Percentiles rank a stretch among this genome's conserved stretches.
Conservation (phyloP, 2,888 invertebrate genomes). For the Amphipyra tragopoginis region DNA sequence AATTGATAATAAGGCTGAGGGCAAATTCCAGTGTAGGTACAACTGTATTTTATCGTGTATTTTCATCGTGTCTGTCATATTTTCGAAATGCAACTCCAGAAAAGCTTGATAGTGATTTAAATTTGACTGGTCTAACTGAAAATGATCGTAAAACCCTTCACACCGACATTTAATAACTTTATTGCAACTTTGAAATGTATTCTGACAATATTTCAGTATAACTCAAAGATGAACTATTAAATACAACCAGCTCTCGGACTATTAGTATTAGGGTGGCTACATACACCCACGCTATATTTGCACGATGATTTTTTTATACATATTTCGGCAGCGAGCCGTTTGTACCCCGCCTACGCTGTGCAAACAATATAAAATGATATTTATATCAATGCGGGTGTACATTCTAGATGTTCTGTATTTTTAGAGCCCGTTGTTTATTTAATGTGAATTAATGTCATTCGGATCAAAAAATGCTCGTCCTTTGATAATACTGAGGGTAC, state of each 20-base stretch:
- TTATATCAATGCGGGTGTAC: slow-evolving; percentile 34
- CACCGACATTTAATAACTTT: too few relatives aligned
- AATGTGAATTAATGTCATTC: slow-evolving; percentile 16
- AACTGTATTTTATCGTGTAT: too few relatives aligned
- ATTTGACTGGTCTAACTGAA: too few relatives aligned
- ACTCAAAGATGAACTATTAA: not conserved
- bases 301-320: slow-evolving; percentile 38
- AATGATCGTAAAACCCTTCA: too few relatives aligned
- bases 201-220: too few relatives aligned
- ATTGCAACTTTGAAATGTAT: too few relatives aligned
- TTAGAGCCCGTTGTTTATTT: slow-evolving; percentile 6
- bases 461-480: slow-evolving; percentile 3
- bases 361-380: slow-evolving; percentile 38
- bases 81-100: too few relatives aligned
- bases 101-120: too few relatives aligned
- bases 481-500: slow-evolving; percentile 6
- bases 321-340: slow-evolving; percentile 14
- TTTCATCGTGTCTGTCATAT: too few relatives aligned
- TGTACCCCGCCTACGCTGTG: slow-evolving; percentile 33
- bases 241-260: slow-evolving; percentile 12
- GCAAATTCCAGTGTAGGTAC: too few relatives aligned
- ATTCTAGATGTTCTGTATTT: slow-evolving; percentile 28
- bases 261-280: slow-evolving; percentile 16
- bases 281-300: slow-evolving; percentile 41
- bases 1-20: too few relatives aligned